Evolutionary conservation across 1,140 invertebrate species (phyloP), one percentile per base, ranked within the genome.

Genomic region (Drosophila auraria): DNA sequence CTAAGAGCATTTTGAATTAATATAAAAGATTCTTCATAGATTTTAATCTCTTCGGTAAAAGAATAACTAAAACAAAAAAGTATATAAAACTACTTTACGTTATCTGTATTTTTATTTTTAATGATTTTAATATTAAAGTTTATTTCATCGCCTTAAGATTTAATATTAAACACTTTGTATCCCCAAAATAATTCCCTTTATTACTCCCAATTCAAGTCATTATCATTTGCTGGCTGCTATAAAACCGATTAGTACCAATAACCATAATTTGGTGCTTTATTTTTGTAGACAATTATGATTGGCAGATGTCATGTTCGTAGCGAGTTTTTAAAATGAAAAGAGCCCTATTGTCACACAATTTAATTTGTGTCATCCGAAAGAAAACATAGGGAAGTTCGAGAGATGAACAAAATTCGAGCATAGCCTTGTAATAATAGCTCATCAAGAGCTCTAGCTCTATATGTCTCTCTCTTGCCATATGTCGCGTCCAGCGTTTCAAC

Each of bases 351-450:
- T 45, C 63, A 65, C 57, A 62, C 57, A 45, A 45, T 65, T 65
- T 33, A 44, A 62, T 40, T 63, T 42, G 53, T 40, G 62, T 30
- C 38, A 30, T 17, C 20, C 15, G 36, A 25, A 17, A 20, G 20
- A 20, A 20, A 20, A 30, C 62, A 65, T 65, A 20, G 27, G 58
- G 58, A 65, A 65, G 57, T 69, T 66, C n/a, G 25, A 51, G 65
- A 33, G 59, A 61, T 66, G 50, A 30, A 66, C 62, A 44, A 42
- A 65, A 54, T 45, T 51, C 20, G 49, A 27, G 20, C 40, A 54
- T 53, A 71, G 68, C 50, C 77, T 87, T 87, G 84, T 78, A 59
- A 71, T 57, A 54, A 71, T 57, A 47, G 57, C 49, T 69, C 82
- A 60, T 62, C 72, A 61, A 56, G 20, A 9, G 33, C 33, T 33